Base-by-base conservation (phyloP, 2,113 vertebrate species). In the Esox niger region DNA sequence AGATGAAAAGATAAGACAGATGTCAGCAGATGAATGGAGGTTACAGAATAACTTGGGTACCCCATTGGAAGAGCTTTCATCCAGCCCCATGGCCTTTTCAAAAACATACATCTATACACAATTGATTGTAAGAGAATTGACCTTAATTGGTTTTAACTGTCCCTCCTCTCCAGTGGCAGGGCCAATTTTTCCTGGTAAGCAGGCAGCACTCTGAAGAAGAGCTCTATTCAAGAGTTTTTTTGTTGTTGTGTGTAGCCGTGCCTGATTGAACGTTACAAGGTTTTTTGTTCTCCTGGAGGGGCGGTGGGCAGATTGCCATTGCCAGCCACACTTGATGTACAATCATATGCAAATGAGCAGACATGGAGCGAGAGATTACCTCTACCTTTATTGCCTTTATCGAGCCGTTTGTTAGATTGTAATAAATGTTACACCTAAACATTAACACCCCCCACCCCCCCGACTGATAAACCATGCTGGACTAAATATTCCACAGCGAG, bases 141-240 rank as follows among this genome's bases (percentile, higher is more conserved):
- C 73, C 62, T 27, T 75, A 81, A 79, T 70, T 71, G 71, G 58
- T 54, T 64, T n/a, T n/a, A n/a, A n/a, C 23, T 25, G 30, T 72
- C 75, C 60, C 43, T 38, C 31, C 25, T 59, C 59, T 68, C 66
- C 33, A 70, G 75, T 17, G 10, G 62, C 43, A 52, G 43, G n/a
- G n/a, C n/a, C n/a, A n/a, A 54, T 4, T 2, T 27, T 27, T 57
- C 11, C 55, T 30, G 10, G 25, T 57, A 6, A 57, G 55, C 35
- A 43, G 35, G 35, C 35, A 43, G 35, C 35, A 13, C 26, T 15
- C 55, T 57, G 3, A 25, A 38, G 35, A 3, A 38, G 35, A 38
- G 35, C 35, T 43, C 10, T 13, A 13, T 13, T 43, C 13, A 6
- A 33, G 27, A 7, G 32, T n/a, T 64, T 67, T 64, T 20, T 27